Conservation (phyloP, 2,797 vertebrate genomes). For the Peromyscus melanophrys region DNA sequence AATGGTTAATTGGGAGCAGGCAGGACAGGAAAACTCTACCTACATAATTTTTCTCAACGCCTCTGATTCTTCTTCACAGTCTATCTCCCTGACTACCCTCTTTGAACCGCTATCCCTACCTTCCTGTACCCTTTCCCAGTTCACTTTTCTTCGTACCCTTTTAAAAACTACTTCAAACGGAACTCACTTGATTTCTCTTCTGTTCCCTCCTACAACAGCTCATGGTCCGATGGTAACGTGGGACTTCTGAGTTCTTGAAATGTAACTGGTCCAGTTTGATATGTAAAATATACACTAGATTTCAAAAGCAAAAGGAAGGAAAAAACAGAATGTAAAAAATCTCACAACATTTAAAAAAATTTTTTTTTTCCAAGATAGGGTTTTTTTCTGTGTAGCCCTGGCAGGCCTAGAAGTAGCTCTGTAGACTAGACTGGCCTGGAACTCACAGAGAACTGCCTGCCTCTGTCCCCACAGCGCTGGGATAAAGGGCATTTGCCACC, state of each 20-base stretch:
- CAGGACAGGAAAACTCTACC: background rate
- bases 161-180: background rate
- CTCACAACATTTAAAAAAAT: background rate
- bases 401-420: background rate
- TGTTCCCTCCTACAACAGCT: background rate
- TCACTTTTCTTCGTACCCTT: constrained; percentile 51
- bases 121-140: background rate
- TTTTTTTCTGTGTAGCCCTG: background rate
- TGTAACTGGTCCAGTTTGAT: background rate
- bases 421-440: background rate
- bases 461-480: background rate
- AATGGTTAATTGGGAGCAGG: background rate
- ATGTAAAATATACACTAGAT: background rate
- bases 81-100: background rate
- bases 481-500: background rate
- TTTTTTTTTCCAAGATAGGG: background rate
- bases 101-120: background rate
- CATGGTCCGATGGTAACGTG: accelerated
- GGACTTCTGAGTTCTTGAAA: background rate
- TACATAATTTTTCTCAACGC: background rate
- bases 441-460: background rate
- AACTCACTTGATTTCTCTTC: constrained; percentile 8
- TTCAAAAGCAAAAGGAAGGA: background rate
- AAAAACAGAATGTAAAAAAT: background rate
- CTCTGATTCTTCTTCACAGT: background rate